Conservation (phyloP, 2,888 invertebrate species). For the Drosophila rubida region DNA sequence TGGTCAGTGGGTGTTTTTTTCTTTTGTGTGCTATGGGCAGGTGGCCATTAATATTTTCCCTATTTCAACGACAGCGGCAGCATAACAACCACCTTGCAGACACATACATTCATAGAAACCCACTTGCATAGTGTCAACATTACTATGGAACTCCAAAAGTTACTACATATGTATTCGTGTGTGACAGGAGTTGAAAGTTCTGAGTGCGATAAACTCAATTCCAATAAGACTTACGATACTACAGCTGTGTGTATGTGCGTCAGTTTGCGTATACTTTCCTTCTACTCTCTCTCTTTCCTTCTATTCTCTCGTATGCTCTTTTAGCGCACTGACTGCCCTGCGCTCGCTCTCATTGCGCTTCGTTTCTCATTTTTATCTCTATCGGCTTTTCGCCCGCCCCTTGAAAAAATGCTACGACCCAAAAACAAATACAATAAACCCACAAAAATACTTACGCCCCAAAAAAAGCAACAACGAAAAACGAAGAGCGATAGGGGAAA, state of each 20-base stretch:
- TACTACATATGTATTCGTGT: not conserved
- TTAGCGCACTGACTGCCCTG: slow-evolving; percentile 34
- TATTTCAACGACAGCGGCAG: slow-evolving; percentile 10
- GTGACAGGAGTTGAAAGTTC: slow-evolving; percentile 4
- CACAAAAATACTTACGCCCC: slow-evolving; percentile 59
- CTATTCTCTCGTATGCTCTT: slow-evolving; percentile 12
- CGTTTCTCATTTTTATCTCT: slow-evolving; percentile 64
- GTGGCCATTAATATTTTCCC: slow-evolving; percentile 46
- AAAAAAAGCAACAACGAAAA: slow-evolving; percentile 44
- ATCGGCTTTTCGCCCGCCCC: slow-evolving; percentile 47
- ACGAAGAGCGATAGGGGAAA: slow-evolving; percentile 30
- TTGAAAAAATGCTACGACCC: slow-evolving; percentile 32
- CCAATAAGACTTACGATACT: slow-evolving; percentile 27
- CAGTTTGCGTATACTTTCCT: not conserved
- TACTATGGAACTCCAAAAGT: slow-evolving; percentile 8
- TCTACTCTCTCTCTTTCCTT: slow-evolving; percentile 4
- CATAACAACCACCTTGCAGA: slow-evolving; percentile 46
- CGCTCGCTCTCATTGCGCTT: slow-evolving; percentile 48
- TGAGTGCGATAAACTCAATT: slow-evolving; percentile 31
- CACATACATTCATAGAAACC: slow-evolving; percentile 6
- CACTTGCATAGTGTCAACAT: slow-evolving; percentile 28
- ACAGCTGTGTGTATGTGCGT: slow-evolving; percentile 12
- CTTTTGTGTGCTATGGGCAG: slow-evolving; percentile 29
- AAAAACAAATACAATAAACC: slow-evolving; percentile 52
- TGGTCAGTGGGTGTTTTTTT: slow-evolving; percentile 40